Conservation (phyloP, 2,797 vertebrate species). For the Arnoldichthys spilopterus region DNA sequence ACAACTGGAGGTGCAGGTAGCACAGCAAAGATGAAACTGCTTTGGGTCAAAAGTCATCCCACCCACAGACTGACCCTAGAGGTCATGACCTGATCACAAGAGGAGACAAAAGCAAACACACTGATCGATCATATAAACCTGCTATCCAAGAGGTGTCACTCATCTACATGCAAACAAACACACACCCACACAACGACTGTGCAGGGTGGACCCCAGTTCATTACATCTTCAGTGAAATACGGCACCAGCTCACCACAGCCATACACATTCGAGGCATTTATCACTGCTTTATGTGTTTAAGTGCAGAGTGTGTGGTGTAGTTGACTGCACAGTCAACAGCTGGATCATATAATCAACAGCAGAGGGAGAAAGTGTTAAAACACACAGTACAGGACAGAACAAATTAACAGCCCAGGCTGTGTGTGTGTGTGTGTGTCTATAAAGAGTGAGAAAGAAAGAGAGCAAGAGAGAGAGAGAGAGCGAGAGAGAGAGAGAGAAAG, state of each 20-base stretch:
- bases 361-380: not conserved
- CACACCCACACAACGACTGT: conserved; percentile 2
- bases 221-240: conserved; percentile 9
- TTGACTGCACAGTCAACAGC: conserved; percentile 6
- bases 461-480: not conserved
- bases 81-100: conserved; percentile 51
- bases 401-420: conserved; percentile 1
- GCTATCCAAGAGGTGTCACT: conserved; percentile 22
- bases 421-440: not conserved
- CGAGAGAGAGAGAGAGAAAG: conserved; percentile 1
- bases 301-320: not conserved
- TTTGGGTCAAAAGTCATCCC: conserved; percentile 51
- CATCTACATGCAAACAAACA: conserved; percentile 33
- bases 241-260: not conserved
- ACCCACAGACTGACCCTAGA: conserved; percentile 42
- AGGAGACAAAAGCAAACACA: conserved; percentile 40
- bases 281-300: conserved; percentile 2
- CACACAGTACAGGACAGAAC: not conserved
- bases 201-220: not conserved
- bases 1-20: not conserved
- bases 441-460: not conserved
- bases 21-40: conserved; percentile 43
- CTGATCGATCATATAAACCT: conserved; percentile 47
- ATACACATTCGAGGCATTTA: conserved; percentile 2
- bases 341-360: conserved; percentile 27